Conservation (phyloP, 2,113 vertebrate genomes). For the Paralichthys olivaceus region DNA sequence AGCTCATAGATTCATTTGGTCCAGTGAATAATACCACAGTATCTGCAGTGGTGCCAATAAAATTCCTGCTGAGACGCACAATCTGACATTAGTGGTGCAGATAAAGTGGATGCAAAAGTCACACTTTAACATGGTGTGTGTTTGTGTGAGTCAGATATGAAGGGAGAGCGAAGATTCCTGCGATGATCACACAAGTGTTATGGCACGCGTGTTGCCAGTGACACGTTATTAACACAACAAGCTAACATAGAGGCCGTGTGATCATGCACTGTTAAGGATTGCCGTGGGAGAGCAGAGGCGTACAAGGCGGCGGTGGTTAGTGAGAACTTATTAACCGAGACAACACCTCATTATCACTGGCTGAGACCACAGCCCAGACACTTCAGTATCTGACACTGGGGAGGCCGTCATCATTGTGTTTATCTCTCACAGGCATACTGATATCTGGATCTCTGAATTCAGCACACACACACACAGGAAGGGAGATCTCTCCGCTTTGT, state of each 20-base stretch:
- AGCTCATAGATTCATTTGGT: slow-evolving; percentile 72
- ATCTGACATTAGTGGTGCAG: slow-evolving; percentile 41
- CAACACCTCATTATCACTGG: slow-evolving; percentile 66
- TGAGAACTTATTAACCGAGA: slow-evolving; percentile 52
- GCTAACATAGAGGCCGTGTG: slow-evolving; percentile 31
- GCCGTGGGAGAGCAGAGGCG: slow-evolving; percentile 9
- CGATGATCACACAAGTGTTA: slow-evolving; percentile 38
- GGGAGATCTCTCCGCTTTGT: neutral
- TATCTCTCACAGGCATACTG: slow-evolving; percentile 41
- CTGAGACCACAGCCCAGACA: slow-evolving; percentile 42
- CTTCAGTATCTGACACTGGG: slow-evolving; percentile 39
- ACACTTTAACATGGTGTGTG: neutral
- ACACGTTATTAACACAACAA: slow-evolving; percentile 45
- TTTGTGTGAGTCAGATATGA: slow-evolving; percentile 5
- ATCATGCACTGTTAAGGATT: slow-evolving; percentile 23
- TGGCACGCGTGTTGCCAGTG: slow-evolving; percentile 20
- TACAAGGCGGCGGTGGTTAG: too few species aligned
- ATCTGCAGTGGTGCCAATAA: slow-evolving; percentile 59
- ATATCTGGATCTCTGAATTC: slow-evolving; percentile 39
- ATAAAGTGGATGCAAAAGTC: slow-evolving; percentile 42
- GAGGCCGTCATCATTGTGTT: slow-evolving; percentile 32
- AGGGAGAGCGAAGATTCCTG: neutral
- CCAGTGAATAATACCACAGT: slow-evolving; percentile 52
- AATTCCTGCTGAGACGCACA: slow-evolving; percentile 60
- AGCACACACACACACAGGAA: neutral